Evolutionary conservation across 2,797 vertebrate genomes (phyloP), one percentile per base, ranked within the genome.

Genomic region (Falco naumanni): DNA sequence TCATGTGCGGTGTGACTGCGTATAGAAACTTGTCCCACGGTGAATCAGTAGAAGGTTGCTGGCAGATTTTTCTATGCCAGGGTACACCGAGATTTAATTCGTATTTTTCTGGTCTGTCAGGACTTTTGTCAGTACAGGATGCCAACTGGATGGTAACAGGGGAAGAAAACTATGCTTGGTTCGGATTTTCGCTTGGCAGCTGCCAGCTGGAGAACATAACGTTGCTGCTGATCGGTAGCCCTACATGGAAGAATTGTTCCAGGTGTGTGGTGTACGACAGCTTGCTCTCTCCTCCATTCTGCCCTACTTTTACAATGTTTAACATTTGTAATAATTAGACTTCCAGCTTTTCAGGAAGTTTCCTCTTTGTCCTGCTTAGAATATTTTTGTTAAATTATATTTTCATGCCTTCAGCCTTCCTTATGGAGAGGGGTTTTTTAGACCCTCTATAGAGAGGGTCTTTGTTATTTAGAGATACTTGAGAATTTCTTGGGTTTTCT

Each of bases 161-260:
- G 0, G 95, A 98, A 94, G 97, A 97, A 47, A 96, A 98, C 92
- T 98, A 98, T 20, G 84, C 97, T 63, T 98, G 98, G 98, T 97
- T 98, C 88, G 98, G 98, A 41, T 98, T 97, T 87, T 97, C 98
- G 11, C 98, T 98, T 47, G 96, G 93, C 19, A 91, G 96, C 10
- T 80, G 95, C 85, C 64, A 56, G 10, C 19, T 97, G 57, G 72
- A 94, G 57, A 96, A 97, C 5, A 2, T 53, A 43, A 98, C 97
- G 0, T 34, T 98, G 50, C 90, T 98, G 81, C 57, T 98, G 81
- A 93, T 97, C 6, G 98, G 98, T 26, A 98, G 98, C 83, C 98
- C 98, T 2, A 97, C 97, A 1, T 98, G 98, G 98, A 98, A 89
- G 84, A 93, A 70, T 6, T 97, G 97, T 91, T 74, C 71, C 48